These are phyloP conservation scores for Alentia gelatinosa DNA, from an alignment of 2,888 invertebrate species.

Conservation along the genomic window DNA sequence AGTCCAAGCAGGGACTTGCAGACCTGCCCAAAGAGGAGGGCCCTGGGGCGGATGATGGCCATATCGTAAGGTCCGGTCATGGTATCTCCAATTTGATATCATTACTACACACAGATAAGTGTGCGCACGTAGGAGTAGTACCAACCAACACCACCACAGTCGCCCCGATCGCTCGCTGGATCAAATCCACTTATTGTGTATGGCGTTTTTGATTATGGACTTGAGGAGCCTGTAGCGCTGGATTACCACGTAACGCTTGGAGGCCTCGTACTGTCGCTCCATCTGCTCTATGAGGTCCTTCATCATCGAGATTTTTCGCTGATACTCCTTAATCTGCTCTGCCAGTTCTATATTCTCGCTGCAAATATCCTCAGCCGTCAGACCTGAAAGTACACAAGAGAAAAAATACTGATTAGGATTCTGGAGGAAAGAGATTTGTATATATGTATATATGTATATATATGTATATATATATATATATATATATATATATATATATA, in stretches of 20 bases:
- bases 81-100: neutral
- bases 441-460: neutral
- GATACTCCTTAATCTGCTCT: slow-evolving; percentile 85
- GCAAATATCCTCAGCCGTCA: slow-evolving; percentile 95
- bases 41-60: neutral
- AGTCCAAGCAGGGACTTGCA: too few relatives aligned
- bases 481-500: neutral
- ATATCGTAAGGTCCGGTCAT: neutral
- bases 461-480: neutral
- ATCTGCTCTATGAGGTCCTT: slow-evolving; percentile 73
- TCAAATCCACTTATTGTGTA: slow-evolving; percentile 62
- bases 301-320: slow-evolving; percentile 73
- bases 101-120: neutral
- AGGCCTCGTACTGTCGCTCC: slow-evolving; percentile 72
- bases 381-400: slow-evolving; percentile 84
- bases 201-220: slow-evolving; percentile 71
- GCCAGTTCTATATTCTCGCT: slow-evolving; percentile 96
- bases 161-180: neutral
- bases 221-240: slow-evolving; percentile 75
- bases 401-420: neutral
- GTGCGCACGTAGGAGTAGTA: neutral
- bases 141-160: neutral
- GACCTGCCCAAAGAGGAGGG: neutral
- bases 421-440: too few relatives aligned
- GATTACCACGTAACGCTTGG: slow-evolving; percentile 72